Percentiles rank a stretch among this genome's conserved stretches.
Evolutionary conservation across 1,140 invertebrate species (phyloP).

Genomic region (Pogonomyrmex californicus): DNA sequence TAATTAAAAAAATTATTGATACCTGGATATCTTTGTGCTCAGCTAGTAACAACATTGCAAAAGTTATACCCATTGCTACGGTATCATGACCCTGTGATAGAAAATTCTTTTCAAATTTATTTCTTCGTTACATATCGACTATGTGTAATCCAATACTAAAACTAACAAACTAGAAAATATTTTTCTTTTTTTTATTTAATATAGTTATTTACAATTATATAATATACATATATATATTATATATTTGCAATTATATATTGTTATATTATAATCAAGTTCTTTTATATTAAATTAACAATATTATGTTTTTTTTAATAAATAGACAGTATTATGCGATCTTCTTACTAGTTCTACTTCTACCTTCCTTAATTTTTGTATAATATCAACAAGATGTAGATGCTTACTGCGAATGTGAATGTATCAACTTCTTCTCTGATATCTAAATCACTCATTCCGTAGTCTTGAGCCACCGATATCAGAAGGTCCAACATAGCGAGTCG

Average conservation of each 20-base stretch:
- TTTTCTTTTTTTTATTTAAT: not conserved
- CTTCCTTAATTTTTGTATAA: not conserved
- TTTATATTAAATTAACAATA: too few species aligned
- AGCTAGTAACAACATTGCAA: slow-evolving; percentile 88
- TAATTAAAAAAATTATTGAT: not conserved
- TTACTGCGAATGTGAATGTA: slow-evolving; percentile 91
- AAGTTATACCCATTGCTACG: slow-evolving; percentile 89
- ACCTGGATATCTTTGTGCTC: slow-evolving; percentile 89
- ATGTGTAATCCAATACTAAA: too few species aligned
- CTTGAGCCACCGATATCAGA: slow-evolving; percentile 88
- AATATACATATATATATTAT: too few species aligned
- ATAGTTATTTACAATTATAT: not conserved
- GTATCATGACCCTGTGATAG: slow-evolving; percentile 90
- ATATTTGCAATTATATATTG: too few species aligned
- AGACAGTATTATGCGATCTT: too few species aligned
- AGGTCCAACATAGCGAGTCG: slow-evolving; percentile 94
- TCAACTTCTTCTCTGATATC: slow-evolving; percentile 95
- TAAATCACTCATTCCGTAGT: slow-evolving; percentile 85
- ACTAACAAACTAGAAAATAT: too few species aligned
- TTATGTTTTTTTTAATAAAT: too few species aligned
- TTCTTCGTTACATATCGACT: not conserved
- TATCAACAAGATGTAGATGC: not conserved
- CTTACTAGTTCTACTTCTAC: too few species aligned
- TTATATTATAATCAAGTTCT: too few species aligned
- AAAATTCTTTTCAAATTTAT: not conserved